Evolutionary conservation across 2,888 invertebrate species (phyloP), one percentile per base, ranked within the genome.

Genomic region (Cyclophora albipunctata): DNA sequence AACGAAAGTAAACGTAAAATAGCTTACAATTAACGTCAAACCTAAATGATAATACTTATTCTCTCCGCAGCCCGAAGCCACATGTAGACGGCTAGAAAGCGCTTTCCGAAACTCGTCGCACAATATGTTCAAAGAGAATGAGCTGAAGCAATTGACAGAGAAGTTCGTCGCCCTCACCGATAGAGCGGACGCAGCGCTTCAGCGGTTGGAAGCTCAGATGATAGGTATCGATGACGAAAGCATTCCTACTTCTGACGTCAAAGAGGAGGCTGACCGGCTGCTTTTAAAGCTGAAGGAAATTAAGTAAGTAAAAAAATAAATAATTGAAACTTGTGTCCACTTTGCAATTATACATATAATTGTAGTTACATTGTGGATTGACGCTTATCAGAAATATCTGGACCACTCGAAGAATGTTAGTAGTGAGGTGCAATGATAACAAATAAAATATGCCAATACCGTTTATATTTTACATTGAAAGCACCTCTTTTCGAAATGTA

Each of bases 161-260:
- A 89, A 89, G 63, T 83, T 89, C 59, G 78, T 88, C 42, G 84
- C 78, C 7, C 60, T 89, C 54, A 87, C 88, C 2, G 79, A 89
- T 56, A 71, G 85, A 55, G 85, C 89, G 1, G 88, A 89, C 51
- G 75, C 81, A 47, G 84, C 83, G n/a, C 71, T 88, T 37, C 82
- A 83, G 59, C 71, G 75, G 5, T 67, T 89, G 46, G 86, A 89
- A 55, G 66, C 67, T n/a, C 73, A 76, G 50, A 53, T 87, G 34
- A 76, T 75, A 37, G 81, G 81, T 35, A 47, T 42, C 34, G 50
- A 58, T 1, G 78, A 78, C 3, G 77, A 69, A 46, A 66, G 73
- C 0, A 60, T 66, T 2, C 68, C 71, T 4, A 49, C 69, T 1
- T 78, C 84, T 0, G 84, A 84, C n/a, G 74, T 81, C 5, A 76